These are phyloP conservation scores for Drosophila vallismaia DNA, from an alignment of 2,888 invertebrate species.

Conservation along the genomic window DNA sequence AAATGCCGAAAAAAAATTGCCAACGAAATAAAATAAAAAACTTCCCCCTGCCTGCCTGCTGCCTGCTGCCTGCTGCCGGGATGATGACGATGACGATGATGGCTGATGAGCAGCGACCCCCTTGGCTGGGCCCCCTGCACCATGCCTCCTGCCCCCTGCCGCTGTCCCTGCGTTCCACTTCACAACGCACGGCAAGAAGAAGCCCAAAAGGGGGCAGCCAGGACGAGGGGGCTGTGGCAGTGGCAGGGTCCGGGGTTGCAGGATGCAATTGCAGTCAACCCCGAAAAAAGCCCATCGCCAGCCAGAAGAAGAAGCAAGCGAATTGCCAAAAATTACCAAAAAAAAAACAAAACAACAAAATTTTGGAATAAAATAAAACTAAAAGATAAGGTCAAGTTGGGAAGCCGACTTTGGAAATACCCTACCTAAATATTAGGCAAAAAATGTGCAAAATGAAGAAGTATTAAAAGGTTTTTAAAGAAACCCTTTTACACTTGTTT, in stretches of 20 bases:
- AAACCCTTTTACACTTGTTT: too few relatives aligned
- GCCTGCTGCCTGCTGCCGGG: background rate
- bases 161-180: slow-evolving; percentile 71
- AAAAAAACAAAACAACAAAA: slow-evolving; percentile 12
- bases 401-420: background rate
- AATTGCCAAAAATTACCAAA: slow-evolving; percentile 38
- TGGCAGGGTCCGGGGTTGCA: slow-evolving; percentile 12
- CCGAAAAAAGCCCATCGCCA: slow-evolving; percentile 54
- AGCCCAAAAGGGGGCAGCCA: slow-evolving; percentile 2
- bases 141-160: slow-evolving; percentile 7
- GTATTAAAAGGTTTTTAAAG: too few relatives aligned
- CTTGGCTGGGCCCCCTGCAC: slow-evolving; percentile 11
- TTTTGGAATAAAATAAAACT: slow-evolving; percentile 22
- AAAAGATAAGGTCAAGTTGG: slow-evolving; percentile 24
- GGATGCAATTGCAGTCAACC: slow-evolving; percentile 73
- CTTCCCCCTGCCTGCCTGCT: slow-evolving; percentile 17
- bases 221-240: background rate
- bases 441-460: too few relatives aligned
- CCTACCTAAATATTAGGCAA: too few relatives aligned
- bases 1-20: slow-evolving; percentile 39
- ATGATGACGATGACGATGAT: slow-evolving; percentile 31
- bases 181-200: slow-evolving; percentile 67
- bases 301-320: slow-evolving; percentile 28
- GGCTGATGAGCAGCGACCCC: slow-evolving; percentile 55
- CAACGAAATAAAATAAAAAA: slow-evolving; percentile 9